Conservation (phyloP, 2,113 vertebrate genomes). For the Hydrochoerus hydrochaeris region DNA sequence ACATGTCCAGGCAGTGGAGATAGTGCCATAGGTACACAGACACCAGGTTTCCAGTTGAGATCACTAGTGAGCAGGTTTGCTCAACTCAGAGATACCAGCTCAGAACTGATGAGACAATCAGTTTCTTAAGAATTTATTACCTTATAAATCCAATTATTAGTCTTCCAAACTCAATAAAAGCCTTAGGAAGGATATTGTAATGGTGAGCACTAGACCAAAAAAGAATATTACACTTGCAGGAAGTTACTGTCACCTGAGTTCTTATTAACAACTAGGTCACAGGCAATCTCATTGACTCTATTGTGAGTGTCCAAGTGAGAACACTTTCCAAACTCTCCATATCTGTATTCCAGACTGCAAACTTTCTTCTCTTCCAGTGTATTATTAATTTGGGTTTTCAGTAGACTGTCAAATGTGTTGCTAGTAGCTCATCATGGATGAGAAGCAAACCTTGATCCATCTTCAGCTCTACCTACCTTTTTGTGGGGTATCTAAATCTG, state of each 20-base stretch:
- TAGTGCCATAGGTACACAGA: conserved; percentile 76
- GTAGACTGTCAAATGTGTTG: conserved; percentile 84
- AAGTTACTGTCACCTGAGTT: conserved; percentile 91
- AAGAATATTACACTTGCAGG: conserved; percentile 58
- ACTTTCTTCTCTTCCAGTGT: conserved; percentile 79
- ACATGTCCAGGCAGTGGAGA: conserved; percentile 94
- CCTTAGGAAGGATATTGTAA: not conserved
- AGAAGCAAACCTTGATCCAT: conserved; percentile 93
- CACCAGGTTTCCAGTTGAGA: conserved; percentile 68
- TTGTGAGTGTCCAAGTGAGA: conserved; percentile 88
- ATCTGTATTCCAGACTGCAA: conserved; percentile 93
- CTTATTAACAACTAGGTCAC: conserved; percentile 88
- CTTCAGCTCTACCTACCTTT: conserved; percentile 78
- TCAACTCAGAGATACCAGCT: conserved; percentile 91
- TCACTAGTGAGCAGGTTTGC: conserved; percentile 82
- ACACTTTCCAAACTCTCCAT: conserved; percentile 97
- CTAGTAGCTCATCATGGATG: conserved; percentile 88
- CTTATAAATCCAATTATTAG: conserved; percentile 88
- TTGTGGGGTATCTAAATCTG: conserved; percentile 41
- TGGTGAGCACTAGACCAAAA: not conserved
- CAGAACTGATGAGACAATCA: conserved; percentile 96
- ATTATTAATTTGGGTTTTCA: conserved; percentile 90
- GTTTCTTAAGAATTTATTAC: conserved; percentile 91
- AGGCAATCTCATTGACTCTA: conserved; percentile 81
- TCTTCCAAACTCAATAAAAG: conserved; percentile 86